Conservation (phyloP, 1,140 invertebrate genomes). For the Drosophila bocki region DNA sequence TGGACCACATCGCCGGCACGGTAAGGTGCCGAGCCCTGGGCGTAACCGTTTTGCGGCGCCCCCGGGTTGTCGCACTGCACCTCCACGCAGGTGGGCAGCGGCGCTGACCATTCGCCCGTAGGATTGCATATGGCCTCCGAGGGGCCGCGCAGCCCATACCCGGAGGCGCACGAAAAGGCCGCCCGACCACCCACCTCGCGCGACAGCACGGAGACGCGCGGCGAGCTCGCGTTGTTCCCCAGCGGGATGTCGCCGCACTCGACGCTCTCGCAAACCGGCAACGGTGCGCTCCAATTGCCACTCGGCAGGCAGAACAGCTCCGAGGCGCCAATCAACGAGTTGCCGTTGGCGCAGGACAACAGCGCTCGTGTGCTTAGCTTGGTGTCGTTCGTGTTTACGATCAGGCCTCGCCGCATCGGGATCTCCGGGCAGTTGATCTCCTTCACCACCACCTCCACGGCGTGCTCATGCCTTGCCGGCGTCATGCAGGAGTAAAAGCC, state of each 20-base stretch:
- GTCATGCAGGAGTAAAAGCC: slow-evolving; percentile 93
- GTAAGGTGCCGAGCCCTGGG: slow-evolving; percentile 90
- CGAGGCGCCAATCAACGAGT: slow-evolving; percentile 90
- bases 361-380: slow-evolving; percentile 90
- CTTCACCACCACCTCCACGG: slow-evolving; percentile 92
- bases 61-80: slow-evolving; percentile 90
- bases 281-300: slow-evolving; percentile 92
- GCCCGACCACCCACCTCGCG: slow-evolving; percentile 91
- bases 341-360: slow-evolving; percentile 93
- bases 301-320: slow-evolving; percentile 91
- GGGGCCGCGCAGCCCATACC: slow-evolving; percentile 91
- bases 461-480: slow-evolving; percentile 91
- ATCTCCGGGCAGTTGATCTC: slow-evolving; percentile 91
- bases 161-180: slow-evolving; percentile 91
- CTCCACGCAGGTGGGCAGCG: slow-evolving; percentile 91
- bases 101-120: slow-evolving; percentile 92
- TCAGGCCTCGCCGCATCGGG: slow-evolving; percentile 89
- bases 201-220: slow-evolving; percentile 90
- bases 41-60: slow-evolving; percentile 91
- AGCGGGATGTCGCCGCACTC: slow-evolving; percentile 90
- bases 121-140: slow-evolving; percentile 91
- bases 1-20: slow-evolving; percentile 93
- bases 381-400: slow-evolving; percentile 89
- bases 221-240: slow-evolving; percentile 85
- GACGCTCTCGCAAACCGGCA: slow-evolving; percentile 93